Conservation (phyloP, 2,113 vertebrate species). For the Phoenicopterus ruber region DNA sequence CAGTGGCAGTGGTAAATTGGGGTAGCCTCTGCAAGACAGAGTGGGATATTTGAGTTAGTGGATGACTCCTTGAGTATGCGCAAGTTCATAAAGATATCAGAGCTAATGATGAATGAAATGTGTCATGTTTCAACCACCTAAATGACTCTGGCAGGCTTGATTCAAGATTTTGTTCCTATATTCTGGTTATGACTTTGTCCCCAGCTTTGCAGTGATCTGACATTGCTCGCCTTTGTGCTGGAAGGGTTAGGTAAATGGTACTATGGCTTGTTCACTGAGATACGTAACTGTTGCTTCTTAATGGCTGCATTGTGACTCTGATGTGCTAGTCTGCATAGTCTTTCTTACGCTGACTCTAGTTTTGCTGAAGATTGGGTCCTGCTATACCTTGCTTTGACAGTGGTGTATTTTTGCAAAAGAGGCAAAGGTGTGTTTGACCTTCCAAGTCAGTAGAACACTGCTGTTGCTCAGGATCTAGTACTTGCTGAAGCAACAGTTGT, state of each 20-base stretch:
- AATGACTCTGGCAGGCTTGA: not conserved
- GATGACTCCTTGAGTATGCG: not conserved
- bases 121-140: not conserved
- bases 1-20: not conserved
- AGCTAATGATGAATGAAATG: not conserved
- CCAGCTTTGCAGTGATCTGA: not conserved
- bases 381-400: not conserved
- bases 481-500: not conserved
- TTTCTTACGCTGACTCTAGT: not conserved
- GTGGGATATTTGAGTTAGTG: not conserved
- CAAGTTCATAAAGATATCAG: not conserved
- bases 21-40: not conserved
- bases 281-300: not conserved
- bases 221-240: not conserved
- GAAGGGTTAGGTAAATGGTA: not conserved
- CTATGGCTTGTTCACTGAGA: not conserved
- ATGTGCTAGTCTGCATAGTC: no score
- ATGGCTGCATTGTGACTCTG: not conserved
- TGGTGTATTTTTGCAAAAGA: not conserved
- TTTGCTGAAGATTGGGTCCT: no score
- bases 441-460: not conserved
- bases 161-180: not conserved
- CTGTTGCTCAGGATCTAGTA: not conserved
- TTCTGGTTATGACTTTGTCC: not conserved
- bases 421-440: not conserved